Percentiles rank a stretch among this genome's conserved stretches.
phyloP scores from a whole-genome alignment of 2,797 vertebrate species.

The Acanthurus leucopareius region DNA sequence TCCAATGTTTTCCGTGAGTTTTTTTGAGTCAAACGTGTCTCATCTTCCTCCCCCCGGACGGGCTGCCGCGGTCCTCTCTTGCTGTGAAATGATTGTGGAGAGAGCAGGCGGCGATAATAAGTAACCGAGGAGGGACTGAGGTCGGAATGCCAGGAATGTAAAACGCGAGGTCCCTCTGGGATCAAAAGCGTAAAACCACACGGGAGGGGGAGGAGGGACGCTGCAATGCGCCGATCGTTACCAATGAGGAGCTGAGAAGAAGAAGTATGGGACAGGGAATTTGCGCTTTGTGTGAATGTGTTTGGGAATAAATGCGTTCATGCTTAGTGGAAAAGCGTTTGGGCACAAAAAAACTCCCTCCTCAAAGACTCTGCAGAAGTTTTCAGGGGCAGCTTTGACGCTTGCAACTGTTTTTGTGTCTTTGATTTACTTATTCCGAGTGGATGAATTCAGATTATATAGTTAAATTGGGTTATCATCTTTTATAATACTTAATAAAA shows the following conservation, averaged over 20 bases:
- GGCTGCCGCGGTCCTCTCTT: constrained; percentile 48
- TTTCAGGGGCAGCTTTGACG: not conserved
- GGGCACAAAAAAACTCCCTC: not conserved
- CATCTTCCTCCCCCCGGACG: constrained; percentile 57
- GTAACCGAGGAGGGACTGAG: constrained; percentile 87
- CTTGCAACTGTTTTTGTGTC: not conserved
- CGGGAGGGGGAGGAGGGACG: constrained; percentile 55
- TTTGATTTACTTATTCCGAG: not conserved
- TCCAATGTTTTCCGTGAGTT: constrained; percentile 52
- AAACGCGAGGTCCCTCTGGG: constrained; percentile 92
- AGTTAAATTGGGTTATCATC: not conserved
- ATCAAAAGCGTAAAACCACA: constrained; percentile 89
- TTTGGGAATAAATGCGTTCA: constrained; percentile 2
- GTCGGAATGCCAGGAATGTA: constrained; percentile 94
- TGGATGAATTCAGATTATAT: not conserved
- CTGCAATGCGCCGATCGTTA: constrained; percentile 43
- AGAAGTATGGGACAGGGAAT: not conserved
- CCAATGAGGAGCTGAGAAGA: constrained; percentile 40
- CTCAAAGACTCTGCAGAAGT: not conserved
- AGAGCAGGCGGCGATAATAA: constrained; percentile 85
- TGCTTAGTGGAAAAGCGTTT: not conserved
- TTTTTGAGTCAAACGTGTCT: constrained; percentile 59
- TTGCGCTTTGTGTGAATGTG: not conserved
- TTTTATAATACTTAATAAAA: not conserved
- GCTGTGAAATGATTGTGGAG: constrained; percentile 78